phyloP scores from a whole-genome alignment of 2,888 invertebrate genomes.

The Arctia plantaginis region DNA sequence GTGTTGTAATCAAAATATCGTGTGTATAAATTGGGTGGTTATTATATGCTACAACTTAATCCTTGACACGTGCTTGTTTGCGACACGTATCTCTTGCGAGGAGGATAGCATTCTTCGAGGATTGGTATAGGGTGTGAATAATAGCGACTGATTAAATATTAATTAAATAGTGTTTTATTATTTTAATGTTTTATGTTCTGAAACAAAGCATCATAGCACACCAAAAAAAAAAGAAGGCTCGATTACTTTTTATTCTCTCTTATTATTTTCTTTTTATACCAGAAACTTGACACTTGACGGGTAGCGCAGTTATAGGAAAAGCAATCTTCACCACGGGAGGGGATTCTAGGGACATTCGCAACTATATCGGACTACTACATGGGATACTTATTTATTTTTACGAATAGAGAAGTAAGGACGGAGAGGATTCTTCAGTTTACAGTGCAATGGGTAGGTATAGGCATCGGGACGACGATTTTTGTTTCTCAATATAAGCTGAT shows the following conservation, averaged over 20 bases:
- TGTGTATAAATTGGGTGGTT: constrained; percentile 62
- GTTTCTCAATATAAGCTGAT: background rate
- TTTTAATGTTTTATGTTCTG: background rate
- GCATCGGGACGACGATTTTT: background rate
- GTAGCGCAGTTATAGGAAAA: no score
- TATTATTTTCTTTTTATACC: background rate
- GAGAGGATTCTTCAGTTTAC: no score
- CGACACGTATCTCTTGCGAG: constrained; percentile 72
- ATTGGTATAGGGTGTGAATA: constrained; percentile 31
- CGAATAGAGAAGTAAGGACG: no score
- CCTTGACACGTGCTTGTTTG: constrained; percentile 73
- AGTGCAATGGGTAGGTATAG: no score
- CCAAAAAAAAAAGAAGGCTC: no score
- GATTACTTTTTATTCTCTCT: no score
- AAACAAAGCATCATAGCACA: background rate
- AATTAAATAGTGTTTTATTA: background rate
- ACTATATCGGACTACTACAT: no score
- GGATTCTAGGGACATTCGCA: background rate
- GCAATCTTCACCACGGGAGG: background rate
- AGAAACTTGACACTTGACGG: background rate
- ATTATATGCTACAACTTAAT: constrained; percentile 77
- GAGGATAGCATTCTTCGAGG: constrained; percentile 47
- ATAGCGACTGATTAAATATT: constrained; percentile 24
- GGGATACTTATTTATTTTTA: no score
- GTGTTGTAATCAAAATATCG: constrained; percentile 71